A percentile compares a stretch with the other conserved stretches of the same genome.
phyloP scores from a whole-genome alignment of 92 coral and sea anemone genomes.

The Scolanthus callimorphus region DNA sequence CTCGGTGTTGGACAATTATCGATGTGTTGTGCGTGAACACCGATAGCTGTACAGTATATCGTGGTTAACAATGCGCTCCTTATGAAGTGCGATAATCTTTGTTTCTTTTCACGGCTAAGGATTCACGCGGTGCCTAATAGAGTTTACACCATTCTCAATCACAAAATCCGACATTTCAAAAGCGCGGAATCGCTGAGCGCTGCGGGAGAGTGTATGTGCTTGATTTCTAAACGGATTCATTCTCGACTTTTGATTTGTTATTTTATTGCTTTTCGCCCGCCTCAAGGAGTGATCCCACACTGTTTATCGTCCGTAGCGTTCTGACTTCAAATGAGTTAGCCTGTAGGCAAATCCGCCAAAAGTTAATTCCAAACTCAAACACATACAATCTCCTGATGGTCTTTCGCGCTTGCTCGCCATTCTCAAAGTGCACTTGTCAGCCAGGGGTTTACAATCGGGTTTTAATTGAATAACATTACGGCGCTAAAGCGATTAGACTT shows the following conservation, averaged over 20 bases:
- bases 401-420: too few relatives aligned
- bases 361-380: constrained; percentile 1
- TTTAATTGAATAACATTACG: too few relatives aligned
- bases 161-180: not conserved
- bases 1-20: not conserved
- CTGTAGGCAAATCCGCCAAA: constrained; percentile 6
- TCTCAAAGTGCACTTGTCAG: too few relatives aligned
- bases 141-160: constrained; percentile 2
- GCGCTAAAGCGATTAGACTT: too few relatives aligned
- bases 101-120: not conserved
- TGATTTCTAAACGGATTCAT: not conserved
- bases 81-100: constrained; percentile 18
- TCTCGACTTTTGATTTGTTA: not conserved
- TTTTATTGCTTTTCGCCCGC: constrained; percentile 2
- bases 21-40: not conserved
- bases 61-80: constrained; percentile 21
- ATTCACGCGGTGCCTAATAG: not conserved
- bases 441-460: too few relatives aligned
- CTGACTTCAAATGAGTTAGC: constrained; percentile 18
- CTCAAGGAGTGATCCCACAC: constrained; percentile 7
- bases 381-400: constrained; percentile 15
- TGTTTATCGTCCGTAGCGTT: constrained; percentile 27
- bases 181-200: not conserved
- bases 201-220: not conserved
- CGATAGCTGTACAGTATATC: not conserved